phyloP scores from a whole-genome alignment of 2,113 vertebrate species.

The Atractosteus spatula region DNA sequence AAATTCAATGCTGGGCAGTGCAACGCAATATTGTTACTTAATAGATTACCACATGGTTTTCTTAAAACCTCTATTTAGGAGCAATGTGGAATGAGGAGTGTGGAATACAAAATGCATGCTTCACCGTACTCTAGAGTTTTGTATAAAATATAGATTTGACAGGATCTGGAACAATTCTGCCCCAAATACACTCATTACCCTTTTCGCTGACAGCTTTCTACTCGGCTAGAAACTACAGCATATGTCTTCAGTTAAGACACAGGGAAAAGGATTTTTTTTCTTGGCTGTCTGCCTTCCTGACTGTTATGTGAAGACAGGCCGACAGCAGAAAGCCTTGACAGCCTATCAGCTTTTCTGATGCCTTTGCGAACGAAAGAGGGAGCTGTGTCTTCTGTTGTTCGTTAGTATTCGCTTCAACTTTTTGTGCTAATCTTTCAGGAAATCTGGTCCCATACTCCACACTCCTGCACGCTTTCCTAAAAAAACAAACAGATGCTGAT shows the following conservation, averaged over 20 bases:
- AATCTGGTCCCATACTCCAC: too few relatives aligned
- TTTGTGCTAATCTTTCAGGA: too few relatives aligned
- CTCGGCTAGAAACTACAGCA: not conserved
- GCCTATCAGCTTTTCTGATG: not conserved
- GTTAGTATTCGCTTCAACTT: too few relatives aligned
- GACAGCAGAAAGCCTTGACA: conserved; percentile 1
- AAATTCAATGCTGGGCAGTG: not conserved
- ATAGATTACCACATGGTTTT: not conserved
- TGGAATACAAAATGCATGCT: not conserved
- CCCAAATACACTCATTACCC: not conserved
- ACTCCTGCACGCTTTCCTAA: too few relatives aligned
- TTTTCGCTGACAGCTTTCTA: not conserved
- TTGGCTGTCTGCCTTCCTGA: not conserved
- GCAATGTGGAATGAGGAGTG: not conserved
- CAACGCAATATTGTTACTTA: not conserved
- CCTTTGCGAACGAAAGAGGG: not conserved
- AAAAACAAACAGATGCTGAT: too few relatives aligned
- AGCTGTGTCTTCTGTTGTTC: too few relatives aligned
- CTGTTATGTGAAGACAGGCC: not conserved
- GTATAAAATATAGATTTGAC: not conserved
- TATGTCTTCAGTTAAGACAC: not conserved
- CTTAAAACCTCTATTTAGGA: not conserved
- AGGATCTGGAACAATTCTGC: not conserved
- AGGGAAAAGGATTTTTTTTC: not conserved
- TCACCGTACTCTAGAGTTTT: not conserved